These are phyloP conservation scores for Erethizon dorsatum DNA, from an alignment of 2,797 vertebrate genomes.

Conservation along the genomic window DNA sequence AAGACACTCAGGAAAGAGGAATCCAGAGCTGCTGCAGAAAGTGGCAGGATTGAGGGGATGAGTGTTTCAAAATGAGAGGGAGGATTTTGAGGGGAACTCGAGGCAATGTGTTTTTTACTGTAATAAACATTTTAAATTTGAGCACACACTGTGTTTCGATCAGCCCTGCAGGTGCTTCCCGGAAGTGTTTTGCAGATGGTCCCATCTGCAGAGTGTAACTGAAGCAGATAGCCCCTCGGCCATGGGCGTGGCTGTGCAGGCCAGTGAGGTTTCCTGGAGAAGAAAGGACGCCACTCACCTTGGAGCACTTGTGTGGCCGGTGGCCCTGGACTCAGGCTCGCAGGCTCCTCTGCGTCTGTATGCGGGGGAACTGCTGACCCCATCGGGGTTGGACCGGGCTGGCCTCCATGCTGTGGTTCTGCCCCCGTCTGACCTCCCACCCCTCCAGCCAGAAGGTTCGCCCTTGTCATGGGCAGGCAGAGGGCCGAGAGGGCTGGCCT, in stretches of 20 bases:
- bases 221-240: rapidly evolving
- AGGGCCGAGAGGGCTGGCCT: neutral
- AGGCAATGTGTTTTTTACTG: neutral
- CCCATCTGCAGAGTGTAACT: neutral
- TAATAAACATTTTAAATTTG: neutral
- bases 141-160: neutral
- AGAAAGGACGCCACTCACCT: neutral
- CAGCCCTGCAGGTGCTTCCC: neutral
- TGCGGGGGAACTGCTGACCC: rapidly evolving
- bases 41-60: rapidly evolving
- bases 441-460: rapidly evolving
- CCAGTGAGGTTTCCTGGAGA: neutral
- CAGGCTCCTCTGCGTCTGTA: neutral
- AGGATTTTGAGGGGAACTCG: neutral
- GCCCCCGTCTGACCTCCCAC: rapidly evolving
- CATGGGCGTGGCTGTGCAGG: rapidly evolving
- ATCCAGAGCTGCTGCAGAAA: neutral
- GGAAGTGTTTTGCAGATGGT: neutral
- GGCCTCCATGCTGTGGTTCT: neutral
- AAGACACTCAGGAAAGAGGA: neutral
- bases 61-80: neutral
- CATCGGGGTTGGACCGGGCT: neutral
- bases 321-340: neutral
- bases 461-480: neutral
- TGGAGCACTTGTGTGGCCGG: neutral